These are phyloP conservation scores for Etheostoma perlongum DNA, from an alignment of 2,797 vertebrate genomes.

Conservation along the genomic window DNA sequence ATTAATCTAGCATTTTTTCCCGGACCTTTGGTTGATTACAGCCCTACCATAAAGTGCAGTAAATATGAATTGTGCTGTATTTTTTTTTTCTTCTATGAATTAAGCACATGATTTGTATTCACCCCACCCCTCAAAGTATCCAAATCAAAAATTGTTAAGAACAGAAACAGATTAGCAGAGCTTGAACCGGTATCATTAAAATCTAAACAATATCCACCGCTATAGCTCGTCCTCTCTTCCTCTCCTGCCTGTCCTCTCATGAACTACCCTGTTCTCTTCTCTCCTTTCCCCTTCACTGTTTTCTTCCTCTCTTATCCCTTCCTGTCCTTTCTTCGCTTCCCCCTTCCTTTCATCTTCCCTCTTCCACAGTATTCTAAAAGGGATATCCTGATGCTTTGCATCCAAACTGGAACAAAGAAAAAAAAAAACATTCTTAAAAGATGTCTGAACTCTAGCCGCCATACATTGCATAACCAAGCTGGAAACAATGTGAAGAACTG, in stretches of 20 bases:
- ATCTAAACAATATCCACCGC: too few relatives aligned
- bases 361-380: constrained; percentile 17
- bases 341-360: constrained; percentile 13
- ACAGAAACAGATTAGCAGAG: too few relatives aligned
- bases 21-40: too few relatives aligned
- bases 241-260: neutral
- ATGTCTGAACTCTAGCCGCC: constrained; percentile 11
- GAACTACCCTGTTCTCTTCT: neutral
- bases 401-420: constrained; percentile 2
- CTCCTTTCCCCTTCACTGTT: neutral
- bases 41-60: too few relatives aligned
- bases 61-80: too few relatives aligned
- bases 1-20: too few relatives aligned
- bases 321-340: neutral
- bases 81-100: too few relatives aligned
- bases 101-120: too few relatives aligned
- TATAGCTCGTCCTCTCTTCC: neutral
- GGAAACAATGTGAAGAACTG: constrained; percentile 25
- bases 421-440: constrained; percentile 22
- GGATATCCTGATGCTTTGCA: constrained; percentile 20
- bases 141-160: too few relatives aligned
- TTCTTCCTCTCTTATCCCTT: neutral
- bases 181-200: too few relatives aligned
- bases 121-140: too few relatives aligned
- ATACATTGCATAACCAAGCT: constrained; percentile 38